These are phyloP conservation scores for Monochamus alternatus DNA, from an alignment of 2,888 invertebrate genomes.

Conservation along the genomic window DNA sequence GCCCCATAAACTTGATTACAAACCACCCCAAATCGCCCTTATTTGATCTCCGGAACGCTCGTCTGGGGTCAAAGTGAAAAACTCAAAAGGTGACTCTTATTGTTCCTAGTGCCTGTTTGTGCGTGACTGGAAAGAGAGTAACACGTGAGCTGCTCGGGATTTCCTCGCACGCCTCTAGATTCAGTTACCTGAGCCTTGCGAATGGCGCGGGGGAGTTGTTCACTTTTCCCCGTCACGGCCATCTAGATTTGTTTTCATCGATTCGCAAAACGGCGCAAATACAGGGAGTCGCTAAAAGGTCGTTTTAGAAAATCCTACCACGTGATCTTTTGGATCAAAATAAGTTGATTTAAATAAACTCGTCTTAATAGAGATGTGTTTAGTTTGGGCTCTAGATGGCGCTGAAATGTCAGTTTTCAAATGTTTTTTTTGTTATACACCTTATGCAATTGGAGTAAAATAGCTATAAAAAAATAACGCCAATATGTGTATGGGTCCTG, in stretches of 20 bases:
- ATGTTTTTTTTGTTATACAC: too few species aligned
- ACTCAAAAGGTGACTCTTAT: constrained; percentile 57
- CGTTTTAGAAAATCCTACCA: too few species aligned
- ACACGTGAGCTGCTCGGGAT: constrained; percentile 49
- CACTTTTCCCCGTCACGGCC: constrained; percentile 34
- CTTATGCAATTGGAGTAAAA: too few species aligned
- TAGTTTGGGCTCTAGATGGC: too few species aligned
- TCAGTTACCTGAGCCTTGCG: constrained; percentile 60
- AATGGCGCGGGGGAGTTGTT: constrained; percentile 26
- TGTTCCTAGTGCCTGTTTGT: constrained; percentile 60
- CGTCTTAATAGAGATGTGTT: too few species aligned
- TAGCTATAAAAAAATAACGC: neutral
- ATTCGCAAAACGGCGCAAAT: neutral
- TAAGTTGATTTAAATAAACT: too few species aligned
- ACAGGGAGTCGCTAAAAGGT: neutral
- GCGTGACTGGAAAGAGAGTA: constrained; percentile 60
- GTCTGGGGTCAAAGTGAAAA: constrained; percentile 47
- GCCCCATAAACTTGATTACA: constrained; percentile 32
- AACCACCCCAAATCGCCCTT: constrained; percentile 35
- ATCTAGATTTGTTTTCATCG: constrained; percentile 11
- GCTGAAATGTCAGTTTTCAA: too few species aligned
- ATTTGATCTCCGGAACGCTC: constrained; percentile 34
- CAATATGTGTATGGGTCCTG: neutral
- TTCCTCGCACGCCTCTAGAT: constrained; percentile 59
- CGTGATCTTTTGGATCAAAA: too few species aligned